These are phyloP conservation scores for Coboldia fuscipes DNA, from an alignment of 1,140 invertebrate genomes.

Conservation along the genomic window DNA sequence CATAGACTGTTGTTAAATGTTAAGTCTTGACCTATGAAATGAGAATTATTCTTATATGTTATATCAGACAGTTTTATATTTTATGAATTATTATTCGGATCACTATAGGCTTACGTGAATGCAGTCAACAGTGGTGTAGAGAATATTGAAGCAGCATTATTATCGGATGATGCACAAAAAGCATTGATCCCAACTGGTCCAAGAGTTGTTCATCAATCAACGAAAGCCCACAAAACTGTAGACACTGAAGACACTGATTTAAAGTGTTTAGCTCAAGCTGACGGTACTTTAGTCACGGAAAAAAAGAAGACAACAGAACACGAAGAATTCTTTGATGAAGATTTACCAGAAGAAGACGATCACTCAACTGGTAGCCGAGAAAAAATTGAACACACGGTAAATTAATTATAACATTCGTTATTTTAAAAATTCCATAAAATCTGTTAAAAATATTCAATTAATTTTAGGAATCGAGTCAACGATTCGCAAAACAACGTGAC, in stretches of 20 bases:
- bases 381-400: constrained; percentile 12
- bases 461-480: constrained; percentile 14
- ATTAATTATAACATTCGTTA: neutral
- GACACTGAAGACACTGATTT: constrained; percentile 63
- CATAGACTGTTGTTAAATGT: too few species aligned
- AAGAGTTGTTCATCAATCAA: constrained; percentile 48
- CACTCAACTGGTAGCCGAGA: constrained; percentile 8
- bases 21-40: too few species aligned
- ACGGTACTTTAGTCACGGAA: constrained; percentile 70
- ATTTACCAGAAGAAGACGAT: constrained; percentile 37
- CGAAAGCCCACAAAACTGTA: constrained; percentile 50
- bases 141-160: constrained; percentile 43
- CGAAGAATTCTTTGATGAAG: constrained; percentile 59
- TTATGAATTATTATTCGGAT: constrained; percentile 6
- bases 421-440: neutral
- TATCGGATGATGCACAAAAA: constrained; percentile 30
- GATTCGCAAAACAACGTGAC: constrained; percentile 29
- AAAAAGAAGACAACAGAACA: constrained; percentile 57
- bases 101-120: constrained; percentile 43
- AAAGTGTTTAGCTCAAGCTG: constrained; percentile 37
- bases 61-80: too few species aligned
- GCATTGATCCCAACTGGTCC: constrained; percentile 38
- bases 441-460: neutral
- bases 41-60: too few species aligned
- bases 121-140: constrained; percentile 42